Evolutionary conservation across 2,888 invertebrate species (phyloP), one percentile per base, ranked within the genome.

Genomic region (Morpho deidamia): DNA sequence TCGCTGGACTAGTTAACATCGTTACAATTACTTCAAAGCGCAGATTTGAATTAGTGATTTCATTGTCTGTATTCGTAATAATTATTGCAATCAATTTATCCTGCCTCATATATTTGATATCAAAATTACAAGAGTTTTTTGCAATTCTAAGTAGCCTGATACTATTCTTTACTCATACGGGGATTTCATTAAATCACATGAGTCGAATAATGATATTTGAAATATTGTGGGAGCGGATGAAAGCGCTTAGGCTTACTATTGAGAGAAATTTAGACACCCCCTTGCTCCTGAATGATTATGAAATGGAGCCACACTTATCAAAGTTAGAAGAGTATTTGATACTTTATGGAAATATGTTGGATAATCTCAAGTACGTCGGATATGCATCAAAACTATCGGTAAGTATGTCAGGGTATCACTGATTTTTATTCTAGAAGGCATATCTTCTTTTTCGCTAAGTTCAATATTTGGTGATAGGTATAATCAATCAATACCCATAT

Each of bases 171-270:
- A n/a, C 32, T 8, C 10, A 2, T 7, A 33, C 7, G 32, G 9
- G 23, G n/a, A 4, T n/a, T 1, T 3, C 7, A n/a, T 43, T 43
- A 23, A 43, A 43, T 10, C 14, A 23, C 32, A 43, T 43, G 32
- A 23, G 10, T 43, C 43, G 43, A 7, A n/a, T 43, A 23, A 43
- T 43, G 43, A 43, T 51, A 37, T 45, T 58, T 34, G 58, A 61
- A 41, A 8, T 61, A 8, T 39, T 51, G 8, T 50, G 54, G 39
- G 23, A 11, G 11, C 42, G 50, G n/a, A 44, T 56, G 11, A 53
- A 51, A 14, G 8, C 53, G 4, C 51, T 61, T 0, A 50, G 53
- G 33, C 43, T 34, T 9, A 23, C 38, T 1, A 50, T 61, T 9
- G 51, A 56, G 35, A 34, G 49, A 2, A 40, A 12, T 46, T 11